Conservation (phyloP, 2,797 vertebrate genomes). For the Mormyrops attenuatus region DNA sequence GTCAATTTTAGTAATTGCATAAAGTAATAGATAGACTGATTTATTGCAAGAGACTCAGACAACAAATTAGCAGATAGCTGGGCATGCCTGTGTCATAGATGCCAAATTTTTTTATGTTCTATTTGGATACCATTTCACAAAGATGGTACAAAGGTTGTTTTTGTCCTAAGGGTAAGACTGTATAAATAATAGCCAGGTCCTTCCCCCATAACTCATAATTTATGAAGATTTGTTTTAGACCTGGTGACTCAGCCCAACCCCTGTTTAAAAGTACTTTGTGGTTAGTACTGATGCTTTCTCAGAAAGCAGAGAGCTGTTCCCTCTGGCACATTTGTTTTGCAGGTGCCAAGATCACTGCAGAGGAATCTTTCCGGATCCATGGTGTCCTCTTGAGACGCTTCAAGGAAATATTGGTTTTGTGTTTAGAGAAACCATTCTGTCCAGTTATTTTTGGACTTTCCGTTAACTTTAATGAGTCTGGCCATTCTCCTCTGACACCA, state of each 20-base stretch:
- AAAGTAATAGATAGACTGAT: neutral
- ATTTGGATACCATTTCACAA: neutral
- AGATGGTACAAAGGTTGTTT: neutral
- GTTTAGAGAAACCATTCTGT: neutral
- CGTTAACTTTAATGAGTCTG: neutral
- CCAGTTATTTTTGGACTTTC: neutral
- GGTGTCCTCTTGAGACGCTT: neutral
- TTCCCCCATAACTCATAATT: neutral
- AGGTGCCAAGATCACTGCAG: neutral
- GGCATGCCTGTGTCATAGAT: neutral
- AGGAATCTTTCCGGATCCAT: neutral
- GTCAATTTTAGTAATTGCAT: neutral
- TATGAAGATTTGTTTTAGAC: slow-evolving; percentile 8
- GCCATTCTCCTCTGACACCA: neutral
- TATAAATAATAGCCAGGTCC: neutral
- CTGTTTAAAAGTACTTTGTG: neutral
- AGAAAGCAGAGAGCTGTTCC: neutral
- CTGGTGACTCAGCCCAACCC: neutral
- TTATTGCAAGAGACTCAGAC: neutral
- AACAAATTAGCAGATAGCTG: neutral
- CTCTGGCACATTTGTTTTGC: neutral
- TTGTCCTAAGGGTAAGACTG: neutral
- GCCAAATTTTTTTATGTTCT: neutral
- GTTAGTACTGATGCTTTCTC: neutral
- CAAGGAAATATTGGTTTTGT: neutral